Base-by-base conservation (phyloP, 2,113 vertebrate genomes). In the Cryptotis parvus region DNA sequence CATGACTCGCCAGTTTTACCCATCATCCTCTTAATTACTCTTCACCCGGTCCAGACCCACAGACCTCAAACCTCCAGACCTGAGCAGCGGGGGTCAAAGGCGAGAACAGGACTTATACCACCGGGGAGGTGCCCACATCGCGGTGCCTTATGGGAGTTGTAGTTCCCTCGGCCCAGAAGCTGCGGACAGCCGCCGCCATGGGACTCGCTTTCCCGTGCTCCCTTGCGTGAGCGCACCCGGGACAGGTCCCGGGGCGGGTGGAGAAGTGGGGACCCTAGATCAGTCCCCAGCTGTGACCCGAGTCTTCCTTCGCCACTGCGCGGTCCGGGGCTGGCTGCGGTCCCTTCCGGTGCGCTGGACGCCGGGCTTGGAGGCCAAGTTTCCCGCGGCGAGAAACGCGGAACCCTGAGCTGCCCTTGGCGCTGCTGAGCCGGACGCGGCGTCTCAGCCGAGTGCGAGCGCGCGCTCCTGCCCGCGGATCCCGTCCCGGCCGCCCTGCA, bases 141-240 rank as follows among this genome's bases (percentile, higher is more conserved):
- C 93, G 14, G 31, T 3, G 87, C 39, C 76, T 33, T 66, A 45
- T 89, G 97, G 98, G 96, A 96, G 31, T 78, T 95, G 97, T 95
- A 97, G 97, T 98, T 90, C 83, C 80, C 0, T 0, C 0, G 0
- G 14, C 45, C 26, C 16, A 0, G 31, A n/a, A 16, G 22, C 39
- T 24, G 7, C 27, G n/a, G 1, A 6, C 58, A 4, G 26, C 61
- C 26, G 0, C 2, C 3, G 0, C 7, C 0, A 1, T 0, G 4
- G 90, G 39, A 95, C 96, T 95, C 43, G 52, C 26, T 91, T 94
- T 95, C 97, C 97, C 94, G 33, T 55, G 80, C 37, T 68, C 52
- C 96, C 31, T 11, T 52, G 91, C 92, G 78, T 10, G 12, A 41
- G 16, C 7, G 75, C 43, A 0, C 14, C 58, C 41, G 83, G 73